Conservation (phyloP, 2,797 vertebrate species). For the Chelmon rostratus region DNA sequence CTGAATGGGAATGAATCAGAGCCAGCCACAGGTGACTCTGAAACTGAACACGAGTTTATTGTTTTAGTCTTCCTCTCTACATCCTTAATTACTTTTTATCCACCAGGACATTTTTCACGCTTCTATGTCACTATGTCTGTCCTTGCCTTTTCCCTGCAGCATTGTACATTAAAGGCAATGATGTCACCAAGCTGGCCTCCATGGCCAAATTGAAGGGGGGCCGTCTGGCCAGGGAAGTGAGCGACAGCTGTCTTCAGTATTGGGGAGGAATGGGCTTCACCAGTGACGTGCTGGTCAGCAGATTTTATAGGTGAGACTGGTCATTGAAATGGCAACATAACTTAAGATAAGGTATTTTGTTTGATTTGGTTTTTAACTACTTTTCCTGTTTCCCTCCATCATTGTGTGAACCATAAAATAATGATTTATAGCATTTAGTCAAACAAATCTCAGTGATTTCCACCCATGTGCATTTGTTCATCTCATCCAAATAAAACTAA, state of each 20-base stretch:
- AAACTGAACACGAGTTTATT: conserved; percentile 19
- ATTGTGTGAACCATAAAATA: background rate
- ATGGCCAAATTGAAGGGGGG: conserved; percentile 93
- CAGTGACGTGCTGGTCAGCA: conserved; percentile 90
- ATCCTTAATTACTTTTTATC: background rate
- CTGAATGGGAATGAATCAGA: background rate
- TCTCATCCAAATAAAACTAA: background rate
- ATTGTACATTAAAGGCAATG: conserved; percentile 88
- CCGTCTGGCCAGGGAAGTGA: conserved; percentile 86
- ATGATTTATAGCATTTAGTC: background rate
- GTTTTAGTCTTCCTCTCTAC: background rate
- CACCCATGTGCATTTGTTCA: background rate
- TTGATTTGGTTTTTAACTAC: background rate
- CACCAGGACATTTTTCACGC: background rate
- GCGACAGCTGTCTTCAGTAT: conserved; percentile 92
- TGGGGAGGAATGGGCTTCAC: conserved; percentile 96
- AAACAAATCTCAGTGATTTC: background rate
- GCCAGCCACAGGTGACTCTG: conserved; percentile 1
- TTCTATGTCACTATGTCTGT: background rate
- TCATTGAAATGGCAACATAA: too few species aligned
- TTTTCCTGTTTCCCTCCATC: background rate
- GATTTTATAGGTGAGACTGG: conserved; percentile 89
- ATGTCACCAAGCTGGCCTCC: conserved; percentile 92
- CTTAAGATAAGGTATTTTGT: background rate
- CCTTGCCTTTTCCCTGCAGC: conserved; percentile 70